phyloP scores from a whole-genome alignment of 1,140 invertebrate genomes.

The Temnothorax nylanderi region DNA sequence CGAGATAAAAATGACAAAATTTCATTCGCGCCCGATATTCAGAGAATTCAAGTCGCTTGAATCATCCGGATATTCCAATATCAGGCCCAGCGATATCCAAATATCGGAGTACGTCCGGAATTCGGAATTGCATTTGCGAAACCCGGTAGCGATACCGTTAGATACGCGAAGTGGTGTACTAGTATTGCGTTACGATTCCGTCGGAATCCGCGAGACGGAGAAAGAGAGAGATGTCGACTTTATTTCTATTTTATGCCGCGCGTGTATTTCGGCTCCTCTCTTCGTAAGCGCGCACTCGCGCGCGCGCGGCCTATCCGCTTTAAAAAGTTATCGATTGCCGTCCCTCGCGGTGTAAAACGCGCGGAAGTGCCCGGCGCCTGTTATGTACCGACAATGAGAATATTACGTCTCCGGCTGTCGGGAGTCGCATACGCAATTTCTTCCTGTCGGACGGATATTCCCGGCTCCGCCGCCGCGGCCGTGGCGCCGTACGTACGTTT shows the following conservation, averaged over 20 bases:
- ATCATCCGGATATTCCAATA: constrained; percentile 54
- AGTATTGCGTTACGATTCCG: constrained; percentile 19
- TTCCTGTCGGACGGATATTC: constrained; percentile 53
- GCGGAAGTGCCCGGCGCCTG: constrained; percentile 56
- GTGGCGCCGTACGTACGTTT: constrained; percentile 2
- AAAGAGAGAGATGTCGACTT: constrained; percentile 10
- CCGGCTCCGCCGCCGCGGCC: not conserved
- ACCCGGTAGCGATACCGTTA: constrained; percentile 46
- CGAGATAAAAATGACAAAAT: constrained; percentile 48
- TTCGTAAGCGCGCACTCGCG: not conserved
- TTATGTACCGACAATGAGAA: constrained; percentile 61
- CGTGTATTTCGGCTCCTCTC: not conserved
- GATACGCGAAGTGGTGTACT: constrained; percentile 41
- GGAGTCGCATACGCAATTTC: constrained; percentile 58
- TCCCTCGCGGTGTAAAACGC: constrained; percentile 52
- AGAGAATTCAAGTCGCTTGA: constrained; percentile 55
- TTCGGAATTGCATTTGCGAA: constrained; percentile 55
- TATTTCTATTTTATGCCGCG: constrained; percentile 23
- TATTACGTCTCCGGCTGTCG: constrained; percentile 62
- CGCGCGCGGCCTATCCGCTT: constrained; percentile 51
- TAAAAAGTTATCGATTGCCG: constrained; percentile 60
- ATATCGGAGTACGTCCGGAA: constrained; percentile 58
- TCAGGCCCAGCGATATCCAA: constrained; percentile 57
- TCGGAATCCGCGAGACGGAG: constrained; percentile 14
- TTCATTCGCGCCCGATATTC: constrained; percentile 45